Evolutionary conservation across 2,888 invertebrate species (phyloP), one percentile per base, ranked within the genome.

Genomic region (Abrostola tripartita): DNA sequence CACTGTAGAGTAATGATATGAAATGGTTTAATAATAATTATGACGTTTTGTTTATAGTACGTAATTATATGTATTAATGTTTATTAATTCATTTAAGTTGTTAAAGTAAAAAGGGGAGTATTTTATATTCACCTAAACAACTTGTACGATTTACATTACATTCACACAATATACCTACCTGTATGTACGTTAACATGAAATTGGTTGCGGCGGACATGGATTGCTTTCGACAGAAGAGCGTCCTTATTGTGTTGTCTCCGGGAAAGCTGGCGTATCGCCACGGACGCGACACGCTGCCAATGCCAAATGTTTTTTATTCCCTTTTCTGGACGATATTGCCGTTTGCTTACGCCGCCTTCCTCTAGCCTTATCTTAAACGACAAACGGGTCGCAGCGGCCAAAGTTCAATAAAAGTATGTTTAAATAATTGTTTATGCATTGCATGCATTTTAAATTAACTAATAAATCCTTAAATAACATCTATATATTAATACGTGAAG

Each of bases 211-310:
- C 87, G 84, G 88, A 88, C 88, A 88, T 86, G 87, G 88, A 91
- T 92, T 91, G 91, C 88, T 90, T 89, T 89, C 86, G 88, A 89
- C 88, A 88, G 88, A 85, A 85, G 85, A 83, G 79, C 85, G 86
- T 89, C 89, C 89, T 92, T 93, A 92, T 92, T 92, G 91, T 93
- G 90, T 90, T 92, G 90, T 90, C 90, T 86, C 84, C 83, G 82
- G 83, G 75, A 85, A 84, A 83, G 78, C 88, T 91, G 92, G 91
- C 92, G 88, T 84, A 79, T 85, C 84, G 90, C 92, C 91, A 90
- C 87, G 82, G 82, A 81, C 75, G 76, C 79, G 83, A 78, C 84
- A 82, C 83, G 76, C 81, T 79, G 78, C 80, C 81, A 75, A 84
- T 84, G 85, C 88, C 87, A 87, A 89, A 90, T 87, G 83, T 88